phyloP scores from a whole-genome alignment of 2,797 vertebrate species.

The Acanthornis magna region DNA sequence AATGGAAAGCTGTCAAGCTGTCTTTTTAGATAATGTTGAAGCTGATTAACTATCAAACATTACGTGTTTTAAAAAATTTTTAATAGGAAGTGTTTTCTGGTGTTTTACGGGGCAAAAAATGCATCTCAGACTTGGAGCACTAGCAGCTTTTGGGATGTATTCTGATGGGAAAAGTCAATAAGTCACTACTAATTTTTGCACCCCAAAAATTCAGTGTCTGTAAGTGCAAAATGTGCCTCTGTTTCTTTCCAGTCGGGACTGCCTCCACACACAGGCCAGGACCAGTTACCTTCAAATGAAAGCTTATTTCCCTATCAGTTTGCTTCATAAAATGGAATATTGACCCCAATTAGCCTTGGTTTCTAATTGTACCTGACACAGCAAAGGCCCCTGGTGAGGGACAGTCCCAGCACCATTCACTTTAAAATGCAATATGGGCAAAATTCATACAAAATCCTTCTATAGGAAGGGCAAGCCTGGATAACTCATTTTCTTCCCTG shows the following conservation, averaged over 20 bases:
- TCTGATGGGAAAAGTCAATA: not conserved
- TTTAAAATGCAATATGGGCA: not conserved
- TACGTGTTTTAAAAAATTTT: accelerated
- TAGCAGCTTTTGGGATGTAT: not conserved
- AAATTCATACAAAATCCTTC: not conserved
- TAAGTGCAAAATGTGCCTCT: not conserved
- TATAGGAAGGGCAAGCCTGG: not conserved
- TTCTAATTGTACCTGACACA: conserved; percentile 17
- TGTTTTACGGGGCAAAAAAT: not conserved
- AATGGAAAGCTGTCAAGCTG: not conserved
- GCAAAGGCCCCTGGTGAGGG: not conserved
- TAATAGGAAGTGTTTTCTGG: not conserved
- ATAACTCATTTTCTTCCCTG: not conserved
- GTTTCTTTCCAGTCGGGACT: not conserved
- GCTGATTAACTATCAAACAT: not conserved
- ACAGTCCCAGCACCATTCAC: not conserved
- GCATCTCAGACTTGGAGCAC: not conserved
- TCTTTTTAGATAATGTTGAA: not conserved
- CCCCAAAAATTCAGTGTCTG: not conserved
- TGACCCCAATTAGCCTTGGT: not conserved
- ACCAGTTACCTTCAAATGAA: not conserved
- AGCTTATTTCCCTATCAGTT: not conserved
- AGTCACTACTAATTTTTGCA: not conserved
- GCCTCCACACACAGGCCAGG: not conserved
- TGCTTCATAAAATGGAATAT: not conserved